phyloP scores from a whole-genome alignment of 2,113 vertebrate genomes.

The Picathartes gymnocephalus region DNA sequence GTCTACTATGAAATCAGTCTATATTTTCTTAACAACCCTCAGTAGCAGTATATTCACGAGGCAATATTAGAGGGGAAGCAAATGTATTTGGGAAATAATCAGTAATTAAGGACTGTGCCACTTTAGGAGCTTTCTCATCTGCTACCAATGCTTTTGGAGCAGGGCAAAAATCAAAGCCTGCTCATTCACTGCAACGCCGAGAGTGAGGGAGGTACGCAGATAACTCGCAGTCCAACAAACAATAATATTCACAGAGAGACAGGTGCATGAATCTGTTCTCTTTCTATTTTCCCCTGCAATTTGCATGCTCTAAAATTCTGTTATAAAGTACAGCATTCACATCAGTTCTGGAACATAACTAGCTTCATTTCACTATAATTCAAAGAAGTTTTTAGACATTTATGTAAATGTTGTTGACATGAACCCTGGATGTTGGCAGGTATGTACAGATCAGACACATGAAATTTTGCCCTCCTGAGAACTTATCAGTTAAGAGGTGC shows the following conservation, averaged over 20 bases:
- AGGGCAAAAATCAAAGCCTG: not conserved
- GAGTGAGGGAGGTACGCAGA: not conserved
- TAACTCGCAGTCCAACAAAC: not conserved
- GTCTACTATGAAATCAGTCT: not conserved
- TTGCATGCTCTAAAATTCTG: not conserved
- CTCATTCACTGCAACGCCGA: not conserved
- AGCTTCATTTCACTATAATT: not conserved
- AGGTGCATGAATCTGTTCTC: not conserved
- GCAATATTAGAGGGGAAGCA: not conserved
- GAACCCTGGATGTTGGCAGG: not conserved
- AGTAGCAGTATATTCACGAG: not conserved
- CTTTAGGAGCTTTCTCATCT: not conserved
- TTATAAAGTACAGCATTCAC: not conserved
- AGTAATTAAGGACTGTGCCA: not conserved
- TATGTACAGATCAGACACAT: not conserved
- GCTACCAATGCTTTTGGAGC: not conserved
- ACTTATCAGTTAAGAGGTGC: not conserved
- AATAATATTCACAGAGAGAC: not conserved
- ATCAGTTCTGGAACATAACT: not conserved
- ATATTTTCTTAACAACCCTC: not conserved
- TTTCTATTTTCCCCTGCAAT: not conserved
- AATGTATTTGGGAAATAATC: not conserved
- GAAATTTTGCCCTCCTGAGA: not conserved
- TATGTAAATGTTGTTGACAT: not conserved
- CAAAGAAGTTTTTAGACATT: not conserved